Evolutionary conservation across 2,888 invertebrate species (phyloP).

Genomic region (Megastigmus dorsalis): DNA sequence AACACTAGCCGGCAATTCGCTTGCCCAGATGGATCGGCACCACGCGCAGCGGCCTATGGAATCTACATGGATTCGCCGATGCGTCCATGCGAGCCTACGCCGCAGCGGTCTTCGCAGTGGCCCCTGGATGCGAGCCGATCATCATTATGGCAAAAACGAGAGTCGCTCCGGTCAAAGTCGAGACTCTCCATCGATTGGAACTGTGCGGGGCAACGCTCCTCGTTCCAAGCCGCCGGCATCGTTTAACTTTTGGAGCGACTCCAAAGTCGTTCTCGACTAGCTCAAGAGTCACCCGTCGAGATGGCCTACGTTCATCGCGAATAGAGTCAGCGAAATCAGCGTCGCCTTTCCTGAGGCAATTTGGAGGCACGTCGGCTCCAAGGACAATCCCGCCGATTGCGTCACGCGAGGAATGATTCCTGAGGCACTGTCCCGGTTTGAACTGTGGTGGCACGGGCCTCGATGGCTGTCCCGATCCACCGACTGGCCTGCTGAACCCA

Average conservation of each 20-base stretch:
- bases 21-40: no score
- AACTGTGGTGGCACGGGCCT: background rate
- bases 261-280: background rate
- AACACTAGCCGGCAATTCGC: no score
- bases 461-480: background rate
- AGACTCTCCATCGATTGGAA: background rate
- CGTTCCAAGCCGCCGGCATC: no score
- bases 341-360: background rate
- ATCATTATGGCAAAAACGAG: background rate
- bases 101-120: background rate
- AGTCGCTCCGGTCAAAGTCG: no score
- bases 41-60: no score
- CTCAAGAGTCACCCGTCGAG: background rate
- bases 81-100: no score
- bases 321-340: background rate
- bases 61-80: no score
- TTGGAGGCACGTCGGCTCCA: background rate
- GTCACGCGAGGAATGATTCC: background rate
- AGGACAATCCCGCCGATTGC: background rate
- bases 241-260: no score
- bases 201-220: background rate
- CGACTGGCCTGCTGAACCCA: background rate
- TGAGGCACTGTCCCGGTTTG: background rate
- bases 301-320: slow-evolving; percentile 1
- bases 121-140: background rate